Conservation (phyloP, 2,113 vertebrate genomes). For the Misgurnus anguillicaudatus region DNA sequence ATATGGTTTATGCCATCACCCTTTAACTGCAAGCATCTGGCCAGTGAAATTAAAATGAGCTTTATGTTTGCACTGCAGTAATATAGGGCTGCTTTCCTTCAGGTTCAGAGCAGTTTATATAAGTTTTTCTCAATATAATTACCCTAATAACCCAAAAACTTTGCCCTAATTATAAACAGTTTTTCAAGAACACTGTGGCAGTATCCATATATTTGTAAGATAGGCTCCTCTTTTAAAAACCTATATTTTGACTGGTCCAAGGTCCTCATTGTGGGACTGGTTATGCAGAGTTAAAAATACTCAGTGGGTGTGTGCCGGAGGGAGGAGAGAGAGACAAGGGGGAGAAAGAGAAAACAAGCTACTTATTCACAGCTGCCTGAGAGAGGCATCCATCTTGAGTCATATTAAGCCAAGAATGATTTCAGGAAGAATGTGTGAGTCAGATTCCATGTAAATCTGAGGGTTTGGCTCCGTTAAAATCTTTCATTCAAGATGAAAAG, state of each 20-base stretch:
- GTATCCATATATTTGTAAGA: neutral
- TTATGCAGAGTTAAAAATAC: constrained; percentile 52
- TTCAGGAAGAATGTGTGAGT: constrained; percentile 29
- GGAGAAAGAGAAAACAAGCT: constrained; percentile 28
- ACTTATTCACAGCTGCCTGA: constrained; percentile 37
- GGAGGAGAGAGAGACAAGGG: constrained; percentile 3
- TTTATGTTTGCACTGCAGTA: neutral
- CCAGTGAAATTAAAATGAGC: neutral
- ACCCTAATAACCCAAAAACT: neutral
- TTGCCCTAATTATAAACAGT: neutral
- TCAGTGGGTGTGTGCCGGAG: constrained; percentile 26
- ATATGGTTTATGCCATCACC: neutral
- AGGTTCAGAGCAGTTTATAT: neutral
- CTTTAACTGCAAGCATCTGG: neutral
- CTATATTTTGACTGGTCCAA: constrained; percentile 28
- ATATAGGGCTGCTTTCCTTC: neutral
- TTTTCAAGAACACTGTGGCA: neutral
- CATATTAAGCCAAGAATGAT: constrained; percentile 26
- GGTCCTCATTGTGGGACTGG: constrained; percentile 36
- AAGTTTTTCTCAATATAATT: neutral
- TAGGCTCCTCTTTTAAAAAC: neutral
- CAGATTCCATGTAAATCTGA: constrained; percentile 7
- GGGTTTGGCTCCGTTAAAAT: constrained; percentile 11
- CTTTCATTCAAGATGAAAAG: neutral
- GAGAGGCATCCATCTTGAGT: constrained; percentile 4